Evolutionary conservation across 1,140 invertebrate genomes (phyloP).

Genomic region (Mesaphorura yosii): DNA sequence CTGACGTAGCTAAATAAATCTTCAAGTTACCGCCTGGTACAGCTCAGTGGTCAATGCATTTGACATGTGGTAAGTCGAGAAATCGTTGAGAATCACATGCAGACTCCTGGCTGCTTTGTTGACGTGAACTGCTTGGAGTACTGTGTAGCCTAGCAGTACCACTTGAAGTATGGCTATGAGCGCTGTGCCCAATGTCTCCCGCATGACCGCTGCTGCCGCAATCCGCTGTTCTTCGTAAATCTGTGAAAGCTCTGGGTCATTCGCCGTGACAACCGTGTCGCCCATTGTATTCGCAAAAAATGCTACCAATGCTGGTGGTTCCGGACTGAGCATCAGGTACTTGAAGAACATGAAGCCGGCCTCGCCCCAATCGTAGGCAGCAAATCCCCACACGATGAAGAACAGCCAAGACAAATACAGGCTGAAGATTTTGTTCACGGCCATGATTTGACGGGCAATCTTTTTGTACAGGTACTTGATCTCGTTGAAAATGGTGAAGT

Average conservation of each 20-base stretch:
- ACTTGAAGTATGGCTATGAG: neutral
- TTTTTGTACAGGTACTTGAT: neutral
- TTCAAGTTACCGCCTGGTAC: conserved; percentile 1
- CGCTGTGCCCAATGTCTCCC: neutral
- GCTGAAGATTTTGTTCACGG: neutral
- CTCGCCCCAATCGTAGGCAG: neutral
- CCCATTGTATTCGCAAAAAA: too few species aligned
- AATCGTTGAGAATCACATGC: conserved; percentile 4
- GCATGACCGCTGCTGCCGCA: neutral
- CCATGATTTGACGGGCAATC: neutral
- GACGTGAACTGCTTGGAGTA: neutral
- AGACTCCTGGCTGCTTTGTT: neutral
- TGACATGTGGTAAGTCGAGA: neutral
- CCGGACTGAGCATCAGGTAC: too few species aligned
- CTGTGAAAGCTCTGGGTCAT: too few species aligned
- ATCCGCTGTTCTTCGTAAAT: neutral
- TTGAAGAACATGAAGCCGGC: too few species aligned
- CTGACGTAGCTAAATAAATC: neutral
- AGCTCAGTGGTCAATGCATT: neutral
- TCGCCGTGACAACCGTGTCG: too few species aligned
- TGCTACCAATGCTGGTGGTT: too few species aligned
- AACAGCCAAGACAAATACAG: neutral
- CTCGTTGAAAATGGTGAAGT: neutral
- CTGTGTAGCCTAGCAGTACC: neutral
- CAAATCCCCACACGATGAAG: neutral